These are phyloP conservation scores for Lates japonicus DNA, from an alignment of 2,797 vertebrate genomes.

Conservation along the genomic window DNA sequence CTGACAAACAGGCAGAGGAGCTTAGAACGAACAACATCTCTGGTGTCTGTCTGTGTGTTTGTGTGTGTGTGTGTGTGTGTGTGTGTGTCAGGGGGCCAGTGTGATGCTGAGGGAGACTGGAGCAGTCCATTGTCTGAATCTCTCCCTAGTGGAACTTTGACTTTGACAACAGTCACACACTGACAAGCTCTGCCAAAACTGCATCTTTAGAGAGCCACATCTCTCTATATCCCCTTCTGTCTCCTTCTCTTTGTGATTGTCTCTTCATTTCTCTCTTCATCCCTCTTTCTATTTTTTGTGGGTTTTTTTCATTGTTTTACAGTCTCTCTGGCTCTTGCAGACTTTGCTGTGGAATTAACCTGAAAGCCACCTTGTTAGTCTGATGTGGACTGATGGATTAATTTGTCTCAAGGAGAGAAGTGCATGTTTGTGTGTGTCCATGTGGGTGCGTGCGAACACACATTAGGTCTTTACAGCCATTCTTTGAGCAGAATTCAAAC, in stretches of 20 bases:
- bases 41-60: slow-evolving; percentile 38
- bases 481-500: slow-evolving; percentile 30
- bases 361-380: slow-evolving; percentile 70
- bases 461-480: slow-evolving; percentile 32
- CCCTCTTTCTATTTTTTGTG: slow-evolving; percentile 4
- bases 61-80: slow-evolving; percentile 34
- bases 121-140: slow-evolving; percentile 78
- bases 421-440: slow-evolving; percentile 30
- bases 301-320: slow-evolving; percentile 52
- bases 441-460: slow-evolving; percentile 10
- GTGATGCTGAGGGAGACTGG: slow-evolving; percentile 74
- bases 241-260: slow-evolving; percentile 44
- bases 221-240: slow-evolving; percentile 46
- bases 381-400: slow-evolving; percentile 73
- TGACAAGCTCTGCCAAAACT: slow-evolving; percentile 70
- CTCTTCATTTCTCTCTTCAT: slow-evolving; percentile 52
- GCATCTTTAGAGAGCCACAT: slow-evolving; percentile 64
- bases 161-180: slow-evolving; percentile 79
- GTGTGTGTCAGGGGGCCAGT: slow-evolving; percentile 47
- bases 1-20: slow-evolving; percentile 79
- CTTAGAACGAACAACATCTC: slow-evolving; percentile 76
- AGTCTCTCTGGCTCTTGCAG: slow-evolving; percentile 42
- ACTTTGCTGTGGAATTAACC: slow-evolving; percentile 68
- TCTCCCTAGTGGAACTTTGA: slow-evolving; percentile 79
- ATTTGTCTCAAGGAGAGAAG: slow-evolving; percentile 64